Percentiles rank a stretch among this genome's conserved stretches.
Conservation (phyloP, 2,113 vertebrate genomes). For the Archilochus colubris region DNA sequence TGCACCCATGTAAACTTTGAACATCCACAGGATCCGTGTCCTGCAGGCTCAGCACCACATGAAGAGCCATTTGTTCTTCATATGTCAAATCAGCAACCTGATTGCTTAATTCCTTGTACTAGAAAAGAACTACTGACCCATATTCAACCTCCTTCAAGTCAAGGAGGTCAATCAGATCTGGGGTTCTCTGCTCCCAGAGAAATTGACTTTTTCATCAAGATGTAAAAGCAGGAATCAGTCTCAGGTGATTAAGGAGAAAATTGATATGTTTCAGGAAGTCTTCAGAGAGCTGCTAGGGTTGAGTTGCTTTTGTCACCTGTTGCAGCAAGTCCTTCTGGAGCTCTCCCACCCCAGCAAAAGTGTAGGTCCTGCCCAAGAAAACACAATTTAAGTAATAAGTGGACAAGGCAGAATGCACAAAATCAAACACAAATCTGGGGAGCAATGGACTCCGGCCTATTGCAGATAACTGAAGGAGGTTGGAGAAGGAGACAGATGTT, state of each 20-base stretch:
- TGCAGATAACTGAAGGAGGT: neutral
- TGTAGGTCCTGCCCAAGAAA: neutral
- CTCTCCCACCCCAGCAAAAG: fast-evolving
- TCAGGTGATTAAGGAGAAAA: neutral
- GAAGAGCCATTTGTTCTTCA: too few species aligned
- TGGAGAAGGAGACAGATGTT: neutral
- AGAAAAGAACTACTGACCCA: neutral
- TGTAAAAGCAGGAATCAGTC: neutral
- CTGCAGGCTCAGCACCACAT: neutral
- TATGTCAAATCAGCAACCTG: neutral
- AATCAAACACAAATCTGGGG: neutral
- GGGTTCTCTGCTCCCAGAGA: neutral
- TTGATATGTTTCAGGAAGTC: neutral
- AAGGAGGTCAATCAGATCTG: neutral
- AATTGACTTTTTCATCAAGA: neutral
- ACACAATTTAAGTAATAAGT: fast-evolving
- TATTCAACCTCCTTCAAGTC: neutral
- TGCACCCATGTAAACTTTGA: neutral
- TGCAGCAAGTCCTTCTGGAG: neutral
- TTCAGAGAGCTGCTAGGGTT: neutral
- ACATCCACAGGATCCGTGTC: neutral
- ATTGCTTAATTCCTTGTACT: neutral
- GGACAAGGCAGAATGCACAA: neutral
- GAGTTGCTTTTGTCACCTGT: neutral
- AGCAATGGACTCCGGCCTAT: neutral